Conservation (phyloP, 2,113 vertebrate genomes). For the Antechinus stuartii region DNA sequence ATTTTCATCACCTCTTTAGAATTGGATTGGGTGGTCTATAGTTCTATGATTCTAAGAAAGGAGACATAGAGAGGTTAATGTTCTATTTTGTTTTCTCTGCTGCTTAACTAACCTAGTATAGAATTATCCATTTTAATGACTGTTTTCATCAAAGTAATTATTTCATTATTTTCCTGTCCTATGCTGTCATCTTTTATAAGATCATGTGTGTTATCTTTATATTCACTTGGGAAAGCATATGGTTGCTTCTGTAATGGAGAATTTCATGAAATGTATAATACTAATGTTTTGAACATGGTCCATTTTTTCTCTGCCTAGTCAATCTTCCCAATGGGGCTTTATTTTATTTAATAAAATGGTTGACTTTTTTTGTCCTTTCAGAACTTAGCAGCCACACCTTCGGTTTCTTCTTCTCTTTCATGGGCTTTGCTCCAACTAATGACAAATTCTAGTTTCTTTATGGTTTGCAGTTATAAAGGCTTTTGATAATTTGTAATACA, state of each 20-base stretch:
- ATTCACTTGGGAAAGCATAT: slow-evolving; percentile 72
- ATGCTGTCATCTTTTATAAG: slow-evolving; percentile 73
- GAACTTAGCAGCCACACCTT: slow-evolving; percentile 73
- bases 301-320: slow-evolving; percentile 70
- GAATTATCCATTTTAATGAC: slow-evolving; percentile 67
- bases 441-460: slow-evolving; percentile 38
- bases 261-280: slow-evolving; percentile 60
- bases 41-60: background rate
- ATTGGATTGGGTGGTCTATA: background rate
- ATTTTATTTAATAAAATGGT: slow-evolving; percentile 78
- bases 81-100: background rate
- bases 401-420: slow-evolving; percentile 53
- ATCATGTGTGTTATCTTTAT: slow-evolving; percentile 64
- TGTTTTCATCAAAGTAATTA: slow-evolving; percentile 73
- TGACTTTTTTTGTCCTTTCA: slow-evolving; percentile 75
- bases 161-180: slow-evolving; percentile 68
- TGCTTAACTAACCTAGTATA: background rate
- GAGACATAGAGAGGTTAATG: background rate
- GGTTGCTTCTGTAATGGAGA: slow-evolving; percentile 64
- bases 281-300: slow-evolving; percentile 55
- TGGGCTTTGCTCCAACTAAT: slow-evolving; percentile 28
- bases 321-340: slow-evolving; percentile 44
- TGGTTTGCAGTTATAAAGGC: slow-evolving; percentile 42
- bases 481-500: slow-evolving; percentile 56
- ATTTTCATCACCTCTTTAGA: background rate